Base-by-base conservation (phyloP, 2,113 vertebrate species). In the Anguilla japonica region DNA sequence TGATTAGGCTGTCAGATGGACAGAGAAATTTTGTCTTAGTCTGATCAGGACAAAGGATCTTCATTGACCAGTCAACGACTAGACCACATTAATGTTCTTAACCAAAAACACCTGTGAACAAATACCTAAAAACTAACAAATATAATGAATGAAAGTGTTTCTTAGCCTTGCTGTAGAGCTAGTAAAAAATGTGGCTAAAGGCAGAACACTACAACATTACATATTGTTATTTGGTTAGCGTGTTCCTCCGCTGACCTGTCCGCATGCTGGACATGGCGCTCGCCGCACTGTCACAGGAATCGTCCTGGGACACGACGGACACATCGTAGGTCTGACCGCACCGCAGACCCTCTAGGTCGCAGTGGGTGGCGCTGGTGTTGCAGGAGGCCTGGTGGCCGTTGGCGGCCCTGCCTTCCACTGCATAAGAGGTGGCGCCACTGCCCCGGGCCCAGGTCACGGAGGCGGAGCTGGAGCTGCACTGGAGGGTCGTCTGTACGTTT, bases 311-410 rank as follows among this genome's bases (percentile, higher is more conserved):
- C 0, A 87, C 85, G 79, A 95, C 92, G 11, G 88, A 93, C 41
- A 96, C 90, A 2, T 87, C 92, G 89, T 96, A 96, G 50, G 85
- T 93, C 46, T 89, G 91, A 26, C 95, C 95, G 83, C 96, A 96
- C 63, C 46, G 84, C 85, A 95, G 90, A 5, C 87, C 34, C 0
- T 26, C 86, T 83, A 95, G 90, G n/a, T 92, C 88, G 60, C 95
- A 96, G 90, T 88, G 46, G 41, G 91, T 93, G 86, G 86, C 1
- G 2, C 84, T 94, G 89, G 89, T 92, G 87, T 92, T 93, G 41
- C 95, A 96, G 84, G 83, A 26, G 2, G 46, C 40, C 13, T 0
- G 67, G 39, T 94, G 89, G 15, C 93, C 87, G 1, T 93, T 83
- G 6, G 79, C 53, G 5, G 89, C 63, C 0, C 94, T 86, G 11